phyloP scores from a whole-genome alignment of 2,888 invertebrate genomes.

The Hydraecia micacea region DNA sequence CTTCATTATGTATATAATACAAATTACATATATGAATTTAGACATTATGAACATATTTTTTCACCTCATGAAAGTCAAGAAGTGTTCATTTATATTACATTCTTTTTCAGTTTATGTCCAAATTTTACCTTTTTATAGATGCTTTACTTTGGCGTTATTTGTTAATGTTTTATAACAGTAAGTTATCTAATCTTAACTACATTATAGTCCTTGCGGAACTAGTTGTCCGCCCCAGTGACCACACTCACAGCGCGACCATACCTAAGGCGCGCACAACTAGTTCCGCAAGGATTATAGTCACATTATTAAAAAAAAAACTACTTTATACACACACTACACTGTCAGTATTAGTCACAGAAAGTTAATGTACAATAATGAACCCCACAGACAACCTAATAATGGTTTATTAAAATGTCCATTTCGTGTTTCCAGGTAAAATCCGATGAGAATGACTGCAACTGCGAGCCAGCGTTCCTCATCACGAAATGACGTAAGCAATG shows the following conservation, averaged over 20 bases:
- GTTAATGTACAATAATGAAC: background rate
- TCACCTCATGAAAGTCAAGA: background rate
- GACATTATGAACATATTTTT: too few species aligned
- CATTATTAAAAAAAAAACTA: too few species aligned
- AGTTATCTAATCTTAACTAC: background rate
- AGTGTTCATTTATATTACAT: background rate
- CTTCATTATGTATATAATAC: too few species aligned
- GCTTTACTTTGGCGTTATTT: background rate
- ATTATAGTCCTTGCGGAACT: too few species aligned
- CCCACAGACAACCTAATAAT: background rate
- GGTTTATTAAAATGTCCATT: background rate
- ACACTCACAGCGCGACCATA: too few species aligned
- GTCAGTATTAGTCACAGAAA: too few species aligned
- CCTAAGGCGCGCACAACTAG: too few species aligned
- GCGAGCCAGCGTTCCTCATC: slow-evolving; percentile 79
- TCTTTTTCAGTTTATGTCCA: too few species aligned
- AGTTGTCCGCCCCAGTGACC: too few species aligned
- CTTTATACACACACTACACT: too few species aligned
- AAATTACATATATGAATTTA: too few species aligned
- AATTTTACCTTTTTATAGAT: background rate
- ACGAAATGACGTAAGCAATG: slow-evolving; percentile 49
- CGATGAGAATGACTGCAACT: slow-evolving; percentile 83
- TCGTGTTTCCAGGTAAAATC: slow-evolving; percentile 77
- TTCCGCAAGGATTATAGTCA: too few species aligned
- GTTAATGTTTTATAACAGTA: background rate